Evolutionary conservation across 2,797 vertebrate genomes (phyloP), one percentile per base, ranked within the genome.

Genomic region (Melanotaenia boesemani): DNA sequence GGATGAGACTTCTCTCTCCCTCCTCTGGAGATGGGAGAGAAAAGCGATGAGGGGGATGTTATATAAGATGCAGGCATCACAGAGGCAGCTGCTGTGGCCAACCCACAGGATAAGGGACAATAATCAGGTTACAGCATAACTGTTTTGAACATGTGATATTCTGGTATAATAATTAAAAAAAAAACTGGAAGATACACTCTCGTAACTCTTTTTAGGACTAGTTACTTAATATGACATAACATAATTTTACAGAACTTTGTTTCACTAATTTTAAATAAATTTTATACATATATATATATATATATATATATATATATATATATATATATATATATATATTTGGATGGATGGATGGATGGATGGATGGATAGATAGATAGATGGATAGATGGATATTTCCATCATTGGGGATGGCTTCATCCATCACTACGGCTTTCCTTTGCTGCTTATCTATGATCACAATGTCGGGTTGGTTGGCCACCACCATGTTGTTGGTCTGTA

Each of bases 81-180:
- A 15, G 81, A 77, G 74, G 77, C 81, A 90, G 83, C 83, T 86
- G 86, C 81, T 67, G 60, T 76, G 85, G 55, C 65, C 80, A 75
- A 67, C 76, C 75, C 68, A 20, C 65, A 63, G 79, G 76, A 86
- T 58, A 50, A 81, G 55, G 79, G 82, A 81, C 84, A 62, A 54
- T 81, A 86, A 90, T 91, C 88, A 80, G 84, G 90, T 90, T 80
- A 89, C 4, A 55, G 52, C 65, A 67, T 2, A 70, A 82, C 67
- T 80, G 72, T 78, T 88, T 74, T 64, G 46, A 72, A 83, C 67
- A 83, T 78, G 67, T 65, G 41, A 80, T 76, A 73, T 74, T 60
- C 39, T 69, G 36, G 5, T 54, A 50, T 55, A 50, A 76, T 65
- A 62, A 50, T 58, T 34, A 1, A 22, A 41, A 30, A 30, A 59